A percentile compares a stretch with the other conserved stretches of the same genome.
Conservation (phyloP, 2,888 invertebrate species). For the Apodemia duryi region DNA sequence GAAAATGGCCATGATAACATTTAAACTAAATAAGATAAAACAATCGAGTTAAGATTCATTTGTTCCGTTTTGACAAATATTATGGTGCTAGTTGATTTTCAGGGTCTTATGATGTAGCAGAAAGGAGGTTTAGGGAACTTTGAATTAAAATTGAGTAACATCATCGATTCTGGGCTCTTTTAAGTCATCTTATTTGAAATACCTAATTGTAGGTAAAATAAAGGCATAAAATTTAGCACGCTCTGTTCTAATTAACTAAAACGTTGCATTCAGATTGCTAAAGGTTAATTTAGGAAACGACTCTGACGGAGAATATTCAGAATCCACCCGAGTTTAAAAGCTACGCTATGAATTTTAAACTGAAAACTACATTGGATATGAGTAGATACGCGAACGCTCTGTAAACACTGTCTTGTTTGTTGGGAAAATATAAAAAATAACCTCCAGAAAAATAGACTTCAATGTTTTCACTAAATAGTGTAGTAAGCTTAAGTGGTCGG, state of each 20-base stretch:
- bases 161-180: no score
- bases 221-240: constrained; percentile 18
- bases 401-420: constrained; percentile 56
- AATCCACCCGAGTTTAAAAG: constrained; percentile 63
- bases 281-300: constrained; percentile 55
- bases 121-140: no score
- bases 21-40: no score
- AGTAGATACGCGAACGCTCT: constrained; percentile 57
- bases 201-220: constrained; percentile 20
- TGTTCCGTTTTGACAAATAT: no score
- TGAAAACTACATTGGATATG: constrained; percentile 65
- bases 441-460: background rate
- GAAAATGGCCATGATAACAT: no score
- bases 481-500: constrained; percentile 8
- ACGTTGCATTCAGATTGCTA: constrained; percentile 40
- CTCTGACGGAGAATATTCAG: constrained; percentile 47
- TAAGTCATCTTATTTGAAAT: no score
- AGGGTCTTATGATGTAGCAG: no score
- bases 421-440: constrained; percentile 46
- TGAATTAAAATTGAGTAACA: no score
- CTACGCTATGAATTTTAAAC: constrained; percentile 67
- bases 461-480: background rate
- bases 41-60: no score
- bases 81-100: no score
- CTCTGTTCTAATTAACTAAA: constrained; percentile 27